phyloP scores from a whole-genome alignment of 1,140 invertebrate genomes.

The Anastrepha ludens region DNA sequence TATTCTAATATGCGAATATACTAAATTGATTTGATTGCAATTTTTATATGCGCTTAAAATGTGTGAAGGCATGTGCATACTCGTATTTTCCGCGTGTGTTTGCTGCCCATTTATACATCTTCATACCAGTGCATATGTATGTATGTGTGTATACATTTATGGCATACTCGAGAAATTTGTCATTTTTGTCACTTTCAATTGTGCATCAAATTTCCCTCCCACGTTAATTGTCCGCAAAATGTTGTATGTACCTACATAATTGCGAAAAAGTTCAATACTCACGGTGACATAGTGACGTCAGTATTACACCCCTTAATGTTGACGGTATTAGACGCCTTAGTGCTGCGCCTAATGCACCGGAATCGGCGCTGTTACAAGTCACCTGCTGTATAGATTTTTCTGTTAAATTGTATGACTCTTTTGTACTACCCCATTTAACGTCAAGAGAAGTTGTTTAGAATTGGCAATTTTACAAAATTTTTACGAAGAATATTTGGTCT shows the following conservation, averaged over 20 bases:
- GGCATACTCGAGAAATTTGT: background rate
- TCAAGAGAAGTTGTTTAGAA: too few relatives aligned
- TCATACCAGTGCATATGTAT: background rate
- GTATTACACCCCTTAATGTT: background rate
- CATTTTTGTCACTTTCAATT: constrained; percentile 50
- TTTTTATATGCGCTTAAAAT: background rate
- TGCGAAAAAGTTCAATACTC: background rate
- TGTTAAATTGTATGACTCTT: too few relatives aligned
- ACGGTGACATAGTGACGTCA: background rate
- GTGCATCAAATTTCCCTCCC: constrained; percentile 16
- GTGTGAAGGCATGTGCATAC: background rate
- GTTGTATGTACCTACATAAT: background rate
- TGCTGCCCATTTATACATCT: background rate
- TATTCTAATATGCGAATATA: background rate
- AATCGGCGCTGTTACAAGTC: background rate
- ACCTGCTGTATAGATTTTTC: too few relatives aligned
- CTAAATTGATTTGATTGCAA: constrained; percentile 11
- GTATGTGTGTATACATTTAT: background rate
- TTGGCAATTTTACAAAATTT: too few relatives aligned
- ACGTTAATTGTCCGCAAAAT: background rate
- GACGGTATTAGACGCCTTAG: background rate
- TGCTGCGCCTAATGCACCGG: background rate
- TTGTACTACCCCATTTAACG: too few relatives aligned
- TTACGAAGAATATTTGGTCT: too few relatives aligned
- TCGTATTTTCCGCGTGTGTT: background rate